Conservation (phyloP, 2,797 vertebrate species). For the Hemitrygon akajei region DNA sequence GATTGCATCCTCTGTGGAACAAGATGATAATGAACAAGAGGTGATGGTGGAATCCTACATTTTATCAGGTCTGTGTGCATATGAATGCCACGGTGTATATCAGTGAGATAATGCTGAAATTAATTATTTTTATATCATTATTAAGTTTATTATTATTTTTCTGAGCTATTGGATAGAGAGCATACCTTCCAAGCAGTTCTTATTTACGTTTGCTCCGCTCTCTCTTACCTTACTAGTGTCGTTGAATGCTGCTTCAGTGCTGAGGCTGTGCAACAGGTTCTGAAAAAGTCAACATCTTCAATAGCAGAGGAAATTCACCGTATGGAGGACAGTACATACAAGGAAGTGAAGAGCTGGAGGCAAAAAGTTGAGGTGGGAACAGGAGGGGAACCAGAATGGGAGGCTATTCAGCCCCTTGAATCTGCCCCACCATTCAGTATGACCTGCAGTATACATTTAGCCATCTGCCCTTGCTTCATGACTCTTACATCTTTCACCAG, state of each 20-base stretch:
- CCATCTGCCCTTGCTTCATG: neutral
- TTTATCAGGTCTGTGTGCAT: neutral
- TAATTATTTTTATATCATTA: neutral
- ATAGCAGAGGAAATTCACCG: slow-evolving; percentile 34
- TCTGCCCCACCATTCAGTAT: neutral
- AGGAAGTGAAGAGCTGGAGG: slow-evolving; percentile 32
- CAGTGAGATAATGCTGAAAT: neutral
- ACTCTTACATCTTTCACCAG: neutral
- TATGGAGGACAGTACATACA: slow-evolving; percentile 30
- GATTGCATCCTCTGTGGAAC: too few species aligned
- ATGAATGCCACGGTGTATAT: neutral
- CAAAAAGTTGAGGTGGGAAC: slow-evolving; percentile 28
- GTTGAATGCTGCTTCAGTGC: slow-evolving; percentile 31
- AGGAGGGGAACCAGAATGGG: neutral
- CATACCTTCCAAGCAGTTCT: neutral
- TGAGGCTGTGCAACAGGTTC: slow-evolving; percentile 22
- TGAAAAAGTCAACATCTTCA: slow-evolving; percentile 32
- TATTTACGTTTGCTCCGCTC: neutral
- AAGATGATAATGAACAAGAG: too few species aligned
- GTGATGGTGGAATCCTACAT: neutral
- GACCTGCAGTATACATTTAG: neutral
- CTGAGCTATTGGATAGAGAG: neutral
- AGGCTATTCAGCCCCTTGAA: neutral
- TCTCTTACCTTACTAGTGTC: neutral
- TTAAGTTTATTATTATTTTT: neutral